Evolutionary conservation across 2,797 vertebrate genomes (phyloP).

Genomic region (Cuculus canorus): DNA sequence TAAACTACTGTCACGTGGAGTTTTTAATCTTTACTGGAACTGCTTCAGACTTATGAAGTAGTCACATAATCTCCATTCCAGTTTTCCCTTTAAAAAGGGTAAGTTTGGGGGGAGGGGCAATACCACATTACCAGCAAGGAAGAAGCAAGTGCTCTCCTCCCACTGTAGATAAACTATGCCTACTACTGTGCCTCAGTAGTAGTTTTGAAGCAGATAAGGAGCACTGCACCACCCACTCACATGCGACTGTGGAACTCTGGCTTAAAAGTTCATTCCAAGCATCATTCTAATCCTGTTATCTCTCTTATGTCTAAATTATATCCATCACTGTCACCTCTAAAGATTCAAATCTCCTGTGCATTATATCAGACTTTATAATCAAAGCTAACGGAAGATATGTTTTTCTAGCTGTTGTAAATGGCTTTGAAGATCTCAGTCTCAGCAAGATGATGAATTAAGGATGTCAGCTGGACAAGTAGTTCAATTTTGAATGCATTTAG

Average conservation of each 20-base stretch:
- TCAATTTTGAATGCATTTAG: constrained; percentile 31
- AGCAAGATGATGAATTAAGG: constrained; percentile 21
- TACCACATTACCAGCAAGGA: background rate
- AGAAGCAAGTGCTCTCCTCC: background rate
- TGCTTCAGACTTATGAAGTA: background rate
- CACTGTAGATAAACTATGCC: background rate
- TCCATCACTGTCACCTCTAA: constrained; percentile 1
- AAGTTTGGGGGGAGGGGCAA: background rate
- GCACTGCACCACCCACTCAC: background rate
- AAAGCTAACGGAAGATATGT: background rate
- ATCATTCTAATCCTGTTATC: background rate
- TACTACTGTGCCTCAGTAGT: background rate
- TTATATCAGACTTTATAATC: background rate
- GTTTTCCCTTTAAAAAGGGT: background rate
- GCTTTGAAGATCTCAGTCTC: constrained; percentile 6
- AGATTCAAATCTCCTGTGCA: background rate
- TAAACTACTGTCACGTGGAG: background rate
- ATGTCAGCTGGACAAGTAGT: constrained; percentile 20
- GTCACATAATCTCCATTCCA: background rate
- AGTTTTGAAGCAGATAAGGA: background rate
- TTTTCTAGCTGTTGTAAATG: constrained; percentile 27
- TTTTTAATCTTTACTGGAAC: background rate
- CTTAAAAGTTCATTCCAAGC: background rate
- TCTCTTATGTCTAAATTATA: background rate
- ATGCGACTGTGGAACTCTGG: background rate